Evolutionary conservation across 2,113 vertebrate species (phyloP).

Genomic region (Corythornis madagascariensis): DNA sequence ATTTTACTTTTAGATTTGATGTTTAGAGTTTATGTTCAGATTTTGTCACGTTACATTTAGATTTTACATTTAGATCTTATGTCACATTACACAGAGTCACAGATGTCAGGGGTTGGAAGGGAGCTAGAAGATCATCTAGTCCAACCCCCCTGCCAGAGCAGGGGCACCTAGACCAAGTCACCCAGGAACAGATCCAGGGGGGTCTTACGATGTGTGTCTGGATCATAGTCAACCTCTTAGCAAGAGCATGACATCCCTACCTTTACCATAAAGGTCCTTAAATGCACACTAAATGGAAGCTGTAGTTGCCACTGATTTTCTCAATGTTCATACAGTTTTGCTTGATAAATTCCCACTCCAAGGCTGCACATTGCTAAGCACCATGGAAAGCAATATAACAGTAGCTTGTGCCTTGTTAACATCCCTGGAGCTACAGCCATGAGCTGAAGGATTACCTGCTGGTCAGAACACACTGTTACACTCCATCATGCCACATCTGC

Average conservation of each 20-base stretch:
- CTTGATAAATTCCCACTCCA: not conserved
- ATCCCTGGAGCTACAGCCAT: not conserved
- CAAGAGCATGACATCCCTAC: not conserved
- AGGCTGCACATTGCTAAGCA: not conserved
- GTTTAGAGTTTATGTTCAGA: no score
- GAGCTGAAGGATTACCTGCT: not conserved
- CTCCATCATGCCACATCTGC: not conserved
- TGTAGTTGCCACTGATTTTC: not conserved
- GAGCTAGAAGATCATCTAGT: no score
- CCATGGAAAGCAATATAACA: not conserved
- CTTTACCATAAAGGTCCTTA: not conserved
- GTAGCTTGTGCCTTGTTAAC: not conserved
- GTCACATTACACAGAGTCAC: no score
- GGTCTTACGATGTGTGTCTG: not conserved
- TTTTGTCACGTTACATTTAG: no score
- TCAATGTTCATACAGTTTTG: not conserved
- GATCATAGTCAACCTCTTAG: not conserved
- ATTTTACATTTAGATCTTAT: no score
- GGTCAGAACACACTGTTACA: not conserved
- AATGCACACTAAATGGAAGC: not conserved
- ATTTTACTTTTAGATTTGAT: no score
- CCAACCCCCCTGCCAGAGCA: no score
- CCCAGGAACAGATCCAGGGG: no score
- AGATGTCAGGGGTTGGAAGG: no score
- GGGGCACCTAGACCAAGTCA: no score